Evolutionary conservation across 2,888 invertebrate genomes (phyloP), one percentile per base, ranked within the genome.

Genomic region (Stictocephala bisonia): DNA sequence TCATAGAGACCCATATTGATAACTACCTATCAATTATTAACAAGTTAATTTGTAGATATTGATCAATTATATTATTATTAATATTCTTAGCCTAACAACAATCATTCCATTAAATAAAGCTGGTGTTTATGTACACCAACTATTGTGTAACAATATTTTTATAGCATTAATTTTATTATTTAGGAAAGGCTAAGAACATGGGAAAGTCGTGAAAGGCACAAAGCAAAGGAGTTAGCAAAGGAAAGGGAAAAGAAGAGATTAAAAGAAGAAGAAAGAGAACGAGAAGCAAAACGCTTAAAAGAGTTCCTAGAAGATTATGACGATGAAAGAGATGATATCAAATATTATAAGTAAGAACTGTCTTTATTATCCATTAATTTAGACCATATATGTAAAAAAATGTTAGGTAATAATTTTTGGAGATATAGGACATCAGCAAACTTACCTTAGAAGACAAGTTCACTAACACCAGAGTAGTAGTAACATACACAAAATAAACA

Each of bases 251-350:
- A 93, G 79, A 95, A 96, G 83, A 86, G 93, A 56, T 88, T 92
- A 78, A 91, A 93, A 81, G 92, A 94, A 81, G 93, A 94, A 81
- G 96, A 97, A 83, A 88, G 95, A 74, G 92, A 93, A 83, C 90
- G 92, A 74, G 99, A 99, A 85, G 97, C 97, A 0, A 94, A 95
- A 85, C 88, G 95, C 50, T 88, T 99, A 70, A 96, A 97, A 84
- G 96, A 98, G 86, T 99, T 99, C 85, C 88, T 99, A 2, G 99
- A 99, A 86, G 99, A 99, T 84, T 99, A 99, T 83, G 98, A 99
- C 82, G 99, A 99, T 84, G 97, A 98, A 84, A 88, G 97, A 68
- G 97, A 99, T 84, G 99, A 99, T 84, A 89, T 93, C 60, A 98
- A 98, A 86, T 99, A 95, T 86, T 99, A 98, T 87, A 96, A 95